Base-by-base conservation (phyloP, 1,140 invertebrate genomes). In the Idris sp. region DNA sequence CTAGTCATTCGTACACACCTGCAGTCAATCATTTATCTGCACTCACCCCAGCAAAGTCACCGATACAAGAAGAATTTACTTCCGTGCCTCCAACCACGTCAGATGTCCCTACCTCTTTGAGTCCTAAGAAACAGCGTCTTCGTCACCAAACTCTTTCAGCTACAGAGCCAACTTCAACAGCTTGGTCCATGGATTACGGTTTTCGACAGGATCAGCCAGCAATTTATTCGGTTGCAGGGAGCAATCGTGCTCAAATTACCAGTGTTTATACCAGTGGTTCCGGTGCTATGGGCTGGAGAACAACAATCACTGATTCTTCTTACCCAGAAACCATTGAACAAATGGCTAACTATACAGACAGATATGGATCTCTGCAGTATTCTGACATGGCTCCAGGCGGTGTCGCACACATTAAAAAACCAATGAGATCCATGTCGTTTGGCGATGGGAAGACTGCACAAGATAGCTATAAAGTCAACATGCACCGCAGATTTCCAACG, bases 151-250 rank as follows among this genome's bases (percentile, higher is more conserved):
- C 58, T 4, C 65, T 85, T 7, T 76, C 81, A 10, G 77, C 76
- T 78, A 81, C 59, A 67, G 76, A 78, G 11, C 31, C 36, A 9
- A 79, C 53, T 38, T 48, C 79, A 10, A 53, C 48, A 40, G 76
- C 22, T 30, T 82, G 71, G 11, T 74, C 77, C 11, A 49, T 80
- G 56, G 91, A 92, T 76, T 91, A 88, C 77, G 83, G 89, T 71
- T 91, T 89, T 77, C 84, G 88, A 28, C 89, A 88, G 73, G 91
- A 92, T 76, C 91, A 91, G 73, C 90, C 91, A 11, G 91, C 91
- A 30, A 93, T 93, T 75, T 93, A 93, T 81, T 93, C 92, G 0
- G 90, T 93, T 9, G 92, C 92, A 30, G 92, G 92, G 58, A 90
- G 87, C 67, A 92, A 92, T 84, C 88, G 91, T 38, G 89, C 91